These are phyloP conservation scores for Ladona fulva DNA, from an alignment of 1,140 invertebrate species.

Conservation along the genomic window DNA sequence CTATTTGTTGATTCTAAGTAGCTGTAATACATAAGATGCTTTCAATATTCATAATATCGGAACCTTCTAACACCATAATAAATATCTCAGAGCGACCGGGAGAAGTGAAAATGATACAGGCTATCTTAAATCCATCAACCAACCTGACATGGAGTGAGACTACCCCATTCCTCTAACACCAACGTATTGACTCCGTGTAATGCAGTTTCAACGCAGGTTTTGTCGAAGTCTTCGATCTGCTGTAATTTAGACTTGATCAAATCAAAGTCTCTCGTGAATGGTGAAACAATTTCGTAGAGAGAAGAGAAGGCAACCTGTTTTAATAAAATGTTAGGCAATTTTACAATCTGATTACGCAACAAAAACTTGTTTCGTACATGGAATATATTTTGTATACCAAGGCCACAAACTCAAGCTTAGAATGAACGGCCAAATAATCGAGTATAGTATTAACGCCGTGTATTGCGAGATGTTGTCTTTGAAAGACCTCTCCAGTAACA, in stretches of 20 bases:
- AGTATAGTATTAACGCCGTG: constrained; percentile 76
- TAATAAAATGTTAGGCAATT: constrained; percentile 16
- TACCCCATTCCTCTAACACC: constrained; percentile 76
- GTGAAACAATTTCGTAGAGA: constrained; percentile 62
- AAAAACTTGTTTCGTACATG: background rate
- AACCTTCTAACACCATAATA: too few species aligned
- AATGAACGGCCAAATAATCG: constrained; percentile 70
- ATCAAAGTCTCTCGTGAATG: constrained; percentile 80
- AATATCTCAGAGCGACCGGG: too few species aligned
- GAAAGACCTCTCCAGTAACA: constrained; percentile 46
- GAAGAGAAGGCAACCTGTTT: constrained; percentile 66
- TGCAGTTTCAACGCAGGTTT: constrained; percentile 70
- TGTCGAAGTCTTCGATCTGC: constrained; percentile 69
- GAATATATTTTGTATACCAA: constrained; percentile 48
- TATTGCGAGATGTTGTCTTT: constrained; percentile 63
- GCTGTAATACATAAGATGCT: too few species aligned
- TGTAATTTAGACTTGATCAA: constrained; percentile 59
- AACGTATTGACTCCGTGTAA: constrained; percentile 64
- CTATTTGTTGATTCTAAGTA: too few species aligned
- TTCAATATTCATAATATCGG: too few species aligned
- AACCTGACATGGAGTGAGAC: constrained; percentile 67
- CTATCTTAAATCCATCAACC: too few species aligned
- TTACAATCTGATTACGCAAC: background rate
- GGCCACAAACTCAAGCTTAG: constrained; percentile 85
- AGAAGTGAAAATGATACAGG: too few species aligned